These are phyloP conservation scores for Kryptopterus vitreolus DNA, from an alignment of 2,797 vertebrate genomes.

Conservation along the genomic window DNA sequence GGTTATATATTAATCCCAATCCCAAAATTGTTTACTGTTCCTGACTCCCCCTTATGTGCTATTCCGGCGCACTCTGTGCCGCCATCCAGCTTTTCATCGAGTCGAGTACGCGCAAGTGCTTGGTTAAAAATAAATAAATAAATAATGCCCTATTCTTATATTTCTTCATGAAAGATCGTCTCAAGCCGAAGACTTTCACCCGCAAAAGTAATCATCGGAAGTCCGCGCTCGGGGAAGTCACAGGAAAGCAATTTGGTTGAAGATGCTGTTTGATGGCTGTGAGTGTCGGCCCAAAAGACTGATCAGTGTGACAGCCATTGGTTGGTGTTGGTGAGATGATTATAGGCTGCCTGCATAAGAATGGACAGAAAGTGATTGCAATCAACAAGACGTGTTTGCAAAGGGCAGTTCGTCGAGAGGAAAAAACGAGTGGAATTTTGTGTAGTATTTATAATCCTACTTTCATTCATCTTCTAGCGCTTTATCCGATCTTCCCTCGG, in stretches of 20 bases:
- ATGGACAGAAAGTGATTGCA: slow-evolving; percentile 48
- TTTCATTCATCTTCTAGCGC: too few relatives aligned
- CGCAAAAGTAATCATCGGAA: slow-evolving; percentile 19
- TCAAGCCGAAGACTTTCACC: background rate
- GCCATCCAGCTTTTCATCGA: background rate
- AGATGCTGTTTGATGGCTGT: slow-evolving; percentile 11
- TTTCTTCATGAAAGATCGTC: slow-evolving; percentile 18
- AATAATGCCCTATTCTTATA: slow-evolving; percentile 2
- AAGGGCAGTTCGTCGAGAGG: slow-evolving; percentile 20
- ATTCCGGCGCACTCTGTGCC: slow-evolving; percentile 14
- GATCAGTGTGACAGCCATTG: slow-evolving; percentile 41
- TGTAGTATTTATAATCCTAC: too few relatives aligned
- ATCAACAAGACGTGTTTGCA: slow-evolving; percentile 38
- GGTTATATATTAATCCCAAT: background rate
- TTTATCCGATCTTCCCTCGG: too few relatives aligned
- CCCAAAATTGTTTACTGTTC: background rate
- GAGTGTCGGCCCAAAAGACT: slow-evolving; percentile 37
- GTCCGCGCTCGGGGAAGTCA: slow-evolving; percentile 9
- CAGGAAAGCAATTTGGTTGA: slow-evolving; percentile 32
- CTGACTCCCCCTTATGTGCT: background rate
- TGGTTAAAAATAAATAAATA: too few relatives aligned
- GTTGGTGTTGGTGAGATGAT: slow-evolving; percentile 43
- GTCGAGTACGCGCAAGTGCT: background rate
- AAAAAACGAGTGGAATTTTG: slow-evolving; percentile 11
- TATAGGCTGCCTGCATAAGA: slow-evolving; percentile 35